Evolutionary conservation across 2,888 invertebrate species (phyloP), one percentile per base, ranked within the genome.

Genomic region (Cephus runcator): DNA sequence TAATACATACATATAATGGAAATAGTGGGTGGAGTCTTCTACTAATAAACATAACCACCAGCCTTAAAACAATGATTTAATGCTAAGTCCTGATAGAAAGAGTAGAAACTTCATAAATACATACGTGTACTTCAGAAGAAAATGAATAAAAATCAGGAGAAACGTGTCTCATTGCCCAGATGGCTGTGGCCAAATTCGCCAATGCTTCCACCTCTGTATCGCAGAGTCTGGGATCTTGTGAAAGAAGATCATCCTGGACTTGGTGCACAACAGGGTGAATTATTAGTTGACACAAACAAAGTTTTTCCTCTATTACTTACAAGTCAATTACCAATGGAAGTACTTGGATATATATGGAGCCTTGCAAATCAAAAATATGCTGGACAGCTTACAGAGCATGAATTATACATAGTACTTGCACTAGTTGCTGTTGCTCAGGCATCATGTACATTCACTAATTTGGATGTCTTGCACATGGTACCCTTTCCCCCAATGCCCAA

Each of bases 331-430:
- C 88, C 92, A 0, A 92, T 92, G 1, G 92, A 93, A 81, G 89
- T 92, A 31, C 88, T 93, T 75, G 93, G 93, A 23, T 92, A 91
- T 82, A 92, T 93, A 79, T 93, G 93, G 93, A 91, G 91, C 69
- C 84, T 93, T 69, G 92, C 92, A 0, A 93, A 93, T 85, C 90
- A 91, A 81, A 92, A 92, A 73, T 92, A 92, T 34, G 90, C 92
- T 12, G 92, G 92, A 6, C 91, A 91, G 73, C 88, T 93, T 40
- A 92, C 92, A 0, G 92, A 93, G 79, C 92, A 92, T 77, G 93
- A 93, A 79, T 84, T 93, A 0, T 92, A 92, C 79, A 86, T 92
- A 15, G 91, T 92, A 69, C 85, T 93, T 68, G 92, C 92, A n/a
- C 86, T 93, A 15, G 92, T 93, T 3, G 92, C 92, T 3, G 88